Conservation (phyloP, 2,797 vertebrate species). For the Gallinago solitaria region DNA sequence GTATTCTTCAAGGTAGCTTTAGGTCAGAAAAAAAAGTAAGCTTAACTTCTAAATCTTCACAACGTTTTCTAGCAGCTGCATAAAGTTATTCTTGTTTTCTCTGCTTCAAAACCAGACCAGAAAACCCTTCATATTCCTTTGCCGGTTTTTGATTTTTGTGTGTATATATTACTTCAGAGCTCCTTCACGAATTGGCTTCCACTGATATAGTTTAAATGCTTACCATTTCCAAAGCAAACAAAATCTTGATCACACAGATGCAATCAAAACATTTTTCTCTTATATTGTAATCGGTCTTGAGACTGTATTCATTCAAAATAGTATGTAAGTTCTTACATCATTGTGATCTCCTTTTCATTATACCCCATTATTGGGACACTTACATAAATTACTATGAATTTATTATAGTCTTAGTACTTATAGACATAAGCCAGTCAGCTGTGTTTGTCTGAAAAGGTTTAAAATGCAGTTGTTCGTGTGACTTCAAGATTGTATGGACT, state of each 20-base stretch:
- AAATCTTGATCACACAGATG: neutral
- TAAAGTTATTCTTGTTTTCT: neutral
- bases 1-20: neutral
- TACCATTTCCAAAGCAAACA: neutral
- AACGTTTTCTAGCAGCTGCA: neutral
- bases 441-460: neutral
- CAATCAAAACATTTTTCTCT: conserved; percentile 24
- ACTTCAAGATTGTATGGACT: neutral
- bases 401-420: neutral
- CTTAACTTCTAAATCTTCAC: neutral
- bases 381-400: neutral
- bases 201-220: neutral
- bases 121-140: neutral
- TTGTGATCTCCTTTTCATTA: conserved; percentile 1
- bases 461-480: neutral
- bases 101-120: neutral
- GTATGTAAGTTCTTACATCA: neutral
- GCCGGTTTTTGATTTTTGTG: neutral
- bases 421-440: neutral
- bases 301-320: neutral
- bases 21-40: neutral
- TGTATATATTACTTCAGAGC: neutral
- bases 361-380: neutral
- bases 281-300: conserved; percentile 8
- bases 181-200: neutral